Base-by-base conservation (phyloP, 2,888 invertebrate genomes). In the Eristalis intricaria region DNA sequence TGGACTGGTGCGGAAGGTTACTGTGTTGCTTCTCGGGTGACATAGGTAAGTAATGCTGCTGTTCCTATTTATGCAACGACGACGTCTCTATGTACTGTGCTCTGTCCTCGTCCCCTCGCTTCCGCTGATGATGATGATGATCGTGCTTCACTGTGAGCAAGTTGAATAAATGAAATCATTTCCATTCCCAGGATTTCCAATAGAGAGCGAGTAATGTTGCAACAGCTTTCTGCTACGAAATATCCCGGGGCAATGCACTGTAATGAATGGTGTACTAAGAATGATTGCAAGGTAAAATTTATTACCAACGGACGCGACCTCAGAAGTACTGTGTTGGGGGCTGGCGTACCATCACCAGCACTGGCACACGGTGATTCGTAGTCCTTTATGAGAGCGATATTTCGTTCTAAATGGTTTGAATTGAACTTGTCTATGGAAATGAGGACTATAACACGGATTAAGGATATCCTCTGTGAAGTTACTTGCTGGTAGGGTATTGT, bases 101-200 rank as follows among this genome's bases (percentile, higher is more conserved):
- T 60, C 64, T 58, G 61, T 76, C 76, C 29, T 56, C 29, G 29
- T 29, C 29, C 63, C 56, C 76, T 11, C 29, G 26, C 29, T 11
- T 69, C 58, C 40, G 65, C 66, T 50, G 75, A 71, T 40, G 38
- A 71, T 71, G 75, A 84, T 74, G 70, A 66, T 70, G 43, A 50
- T 43, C 60, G 60, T 64, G 68, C 61, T 66, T 13, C 61, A 19
- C 66, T 65, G 60, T 69, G 65, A 83, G 63, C 61, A 82, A 66
- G 79, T 75, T 66, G 68, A 83, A 87, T 87, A 73, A 83, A 84
- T 87, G 78, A 83, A 84, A 87, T 84, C 79, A 87, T 84, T 87
- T 80, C 61, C 79, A 87, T 87, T 80, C 73, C 73, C 76, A 66
- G 68, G 83, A 83, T 83, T 87, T 83, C 87, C 73, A 87, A 76